Percentiles rank a stretch among this genome's conserved stretches.
Conservation (phyloP, 2,797 vertebrate species). For the Ibycter americanus region DNA sequence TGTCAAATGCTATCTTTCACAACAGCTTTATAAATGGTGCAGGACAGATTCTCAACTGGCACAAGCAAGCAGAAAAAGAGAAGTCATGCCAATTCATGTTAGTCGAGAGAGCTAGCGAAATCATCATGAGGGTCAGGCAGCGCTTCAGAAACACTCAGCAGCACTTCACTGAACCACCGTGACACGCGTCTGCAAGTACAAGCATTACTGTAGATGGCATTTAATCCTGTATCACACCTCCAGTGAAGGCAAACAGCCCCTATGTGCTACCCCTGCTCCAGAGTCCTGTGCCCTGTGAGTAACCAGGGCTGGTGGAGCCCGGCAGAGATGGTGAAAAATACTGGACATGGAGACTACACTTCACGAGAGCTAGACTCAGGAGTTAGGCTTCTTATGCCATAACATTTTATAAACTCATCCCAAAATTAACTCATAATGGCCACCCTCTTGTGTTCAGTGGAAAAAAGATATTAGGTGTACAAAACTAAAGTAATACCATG, state of each 20-base stretch:
- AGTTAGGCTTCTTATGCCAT: neutral
- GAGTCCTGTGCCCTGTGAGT: neutral
- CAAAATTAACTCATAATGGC: neutral
- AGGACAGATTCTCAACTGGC: conserved; percentile 19
- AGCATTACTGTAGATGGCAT: neutral
- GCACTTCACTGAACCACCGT: neutral
- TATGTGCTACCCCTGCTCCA: accelerated
- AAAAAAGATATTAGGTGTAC: neutral
- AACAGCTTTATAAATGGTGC: conserved; percentile 38
- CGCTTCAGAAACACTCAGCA: neutral
- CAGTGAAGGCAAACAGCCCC: neutral
- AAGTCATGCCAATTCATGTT: neutral
- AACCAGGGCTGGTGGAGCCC: accelerated
- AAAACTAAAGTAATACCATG: neutral
- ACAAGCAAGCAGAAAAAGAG: neutral
- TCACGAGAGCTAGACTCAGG: neutral
- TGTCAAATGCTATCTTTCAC: conserved; percentile 49
- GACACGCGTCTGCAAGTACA: neutral
- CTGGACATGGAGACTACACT: neutral
- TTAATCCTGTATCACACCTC: neutral
- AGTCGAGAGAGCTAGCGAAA: neutral
- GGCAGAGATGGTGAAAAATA: neutral
- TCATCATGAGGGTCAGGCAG: neutral
- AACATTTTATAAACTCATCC: neutral
- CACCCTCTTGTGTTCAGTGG: neutral